Conservation (phyloP, 2,797 vertebrate species). For the Enteromius trimaculatus region DNA sequence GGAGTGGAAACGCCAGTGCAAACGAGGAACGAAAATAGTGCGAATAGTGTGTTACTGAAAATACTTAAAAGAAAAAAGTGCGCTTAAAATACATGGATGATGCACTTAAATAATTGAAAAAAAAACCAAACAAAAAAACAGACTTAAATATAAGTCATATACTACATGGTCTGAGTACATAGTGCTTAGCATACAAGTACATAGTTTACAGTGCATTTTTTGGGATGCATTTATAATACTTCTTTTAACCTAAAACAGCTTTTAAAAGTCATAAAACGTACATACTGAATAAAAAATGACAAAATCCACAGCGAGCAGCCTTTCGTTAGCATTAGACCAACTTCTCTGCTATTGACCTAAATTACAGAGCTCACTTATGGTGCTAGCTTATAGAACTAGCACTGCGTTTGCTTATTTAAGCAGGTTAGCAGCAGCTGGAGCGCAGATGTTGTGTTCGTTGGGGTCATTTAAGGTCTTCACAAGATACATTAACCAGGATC, state of each 20-base stretch:
- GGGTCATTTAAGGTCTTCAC: not conserved
- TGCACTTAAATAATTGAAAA: not conserved
- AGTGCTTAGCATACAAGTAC: not conserved
- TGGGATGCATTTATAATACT: not conserved
- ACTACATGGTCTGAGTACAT: not conserved
- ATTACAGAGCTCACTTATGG: not conserved
- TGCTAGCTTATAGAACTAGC: slow-evolving; percentile 1
- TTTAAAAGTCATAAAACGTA: not conserved
- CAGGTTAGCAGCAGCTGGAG: not conserved
- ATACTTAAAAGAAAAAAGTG: too few relatives aligned
- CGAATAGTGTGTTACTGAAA: too few relatives aligned
- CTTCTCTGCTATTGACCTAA: not conserved
- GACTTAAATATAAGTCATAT: not conserved
- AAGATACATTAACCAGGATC: slow-evolving; percentile 8
- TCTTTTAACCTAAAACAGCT: not conserved
- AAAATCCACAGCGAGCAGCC: not conserved
- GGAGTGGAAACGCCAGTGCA: too few relatives aligned
- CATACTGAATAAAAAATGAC: not conserved
- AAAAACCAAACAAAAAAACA: too few relatives aligned
- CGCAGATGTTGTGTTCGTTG: slow-evolving; percentile 11
- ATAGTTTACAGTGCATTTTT: not conserved
- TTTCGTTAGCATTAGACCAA: not conserved
- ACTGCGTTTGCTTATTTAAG: not conserved
- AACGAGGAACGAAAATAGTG: too few relatives aligned
- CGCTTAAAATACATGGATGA: too few relatives aligned